Conservation (phyloP, 2,888 invertebrate species). For the Schizaphis graminum region DNA sequence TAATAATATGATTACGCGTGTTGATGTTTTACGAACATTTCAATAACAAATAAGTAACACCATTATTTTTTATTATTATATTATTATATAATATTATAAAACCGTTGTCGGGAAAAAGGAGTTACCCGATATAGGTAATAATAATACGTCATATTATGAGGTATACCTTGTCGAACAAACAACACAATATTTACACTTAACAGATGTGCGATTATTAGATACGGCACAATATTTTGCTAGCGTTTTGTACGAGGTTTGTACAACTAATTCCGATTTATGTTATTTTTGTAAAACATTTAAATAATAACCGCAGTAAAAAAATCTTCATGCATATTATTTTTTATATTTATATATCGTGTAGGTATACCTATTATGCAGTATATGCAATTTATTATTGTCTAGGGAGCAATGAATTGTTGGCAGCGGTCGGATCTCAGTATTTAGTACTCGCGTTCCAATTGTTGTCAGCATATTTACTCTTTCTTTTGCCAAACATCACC, state of each 20-base stretch:
- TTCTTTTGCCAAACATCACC: background rate
- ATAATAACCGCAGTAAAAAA: background rate
- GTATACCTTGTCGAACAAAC: background rate
- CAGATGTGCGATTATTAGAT: background rate
- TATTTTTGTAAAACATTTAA: background rate
- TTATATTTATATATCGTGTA: background rate
- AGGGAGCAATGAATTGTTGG: slow-evolving; percentile 32
- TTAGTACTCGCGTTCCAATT: slow-evolving; percentile 26
- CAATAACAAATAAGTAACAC: background rate
- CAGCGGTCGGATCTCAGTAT: background rate
- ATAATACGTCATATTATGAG: background rate
- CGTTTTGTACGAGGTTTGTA: background rate
- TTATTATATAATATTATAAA: background rate
- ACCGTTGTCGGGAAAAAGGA: background rate
- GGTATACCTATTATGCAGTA: background rate
- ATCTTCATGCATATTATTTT: background rate
- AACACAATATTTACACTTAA: background rate
- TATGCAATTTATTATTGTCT: background rate
- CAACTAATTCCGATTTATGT: background rate
- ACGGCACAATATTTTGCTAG: background rate
- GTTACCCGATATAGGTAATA: background rate
- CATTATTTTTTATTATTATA: background rate
- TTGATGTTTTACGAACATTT: background rate
- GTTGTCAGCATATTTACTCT: background rate
- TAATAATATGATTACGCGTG: background rate